phyloP scores from a whole-genome alignment of 2,888 invertebrate genomes.

The Drosophila rubida region DNA sequence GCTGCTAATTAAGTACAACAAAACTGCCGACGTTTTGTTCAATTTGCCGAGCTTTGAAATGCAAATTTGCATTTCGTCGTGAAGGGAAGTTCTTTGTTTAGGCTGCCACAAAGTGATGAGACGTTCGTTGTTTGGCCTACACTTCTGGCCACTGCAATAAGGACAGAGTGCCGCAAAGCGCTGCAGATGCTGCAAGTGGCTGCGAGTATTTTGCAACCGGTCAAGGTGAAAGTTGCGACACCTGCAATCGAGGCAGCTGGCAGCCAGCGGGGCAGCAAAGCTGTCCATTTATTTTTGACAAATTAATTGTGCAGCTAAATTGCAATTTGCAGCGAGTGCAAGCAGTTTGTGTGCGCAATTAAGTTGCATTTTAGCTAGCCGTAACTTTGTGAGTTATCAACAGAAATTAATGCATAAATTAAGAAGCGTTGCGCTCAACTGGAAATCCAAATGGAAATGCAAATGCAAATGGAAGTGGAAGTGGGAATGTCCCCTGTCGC shows the following conservation, averaged over 20 bases:
- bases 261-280: slow-evolving; percentile 18
- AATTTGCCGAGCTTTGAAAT: slow-evolving; percentile 69
- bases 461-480: slow-evolving; percentile 37
- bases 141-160: slow-evolving; percentile 50
- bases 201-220: slow-evolving; percentile 60
- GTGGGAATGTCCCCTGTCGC: too few relatives aligned
- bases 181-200: slow-evolving; percentile 15
- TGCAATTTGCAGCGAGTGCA: slow-evolving; percentile 54
- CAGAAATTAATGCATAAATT: slow-evolving; percentile 65
- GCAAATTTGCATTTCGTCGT: slow-evolving; percentile 63
- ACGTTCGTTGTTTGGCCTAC: slow-evolving; percentile 50
- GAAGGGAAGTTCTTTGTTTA: slow-evolving; percentile 78
- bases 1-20: slow-evolving; percentile 66
- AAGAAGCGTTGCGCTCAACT: slow-evolving; percentile 51
- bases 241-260: slow-evolving; percentile 46
- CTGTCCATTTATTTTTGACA: slow-evolving; percentile 61
- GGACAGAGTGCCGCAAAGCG: background rate
- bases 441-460: slow-evolving; percentile 53
- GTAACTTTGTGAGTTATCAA: slow-evolving; percentile 53
- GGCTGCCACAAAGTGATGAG: slow-evolving; percentile 31
- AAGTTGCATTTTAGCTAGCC: slow-evolving; percentile 44
- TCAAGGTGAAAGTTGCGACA: slow-evolving; percentile 83
- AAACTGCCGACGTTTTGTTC: slow-evolving; percentile 60
- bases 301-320: slow-evolving; percentile 77
- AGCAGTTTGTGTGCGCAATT: slow-evolving; percentile 47